These are phyloP conservation scores for Drosophila conformis DNA, from an alignment of 2,888 invertebrate genomes.

Conservation along the genomic window DNA sequence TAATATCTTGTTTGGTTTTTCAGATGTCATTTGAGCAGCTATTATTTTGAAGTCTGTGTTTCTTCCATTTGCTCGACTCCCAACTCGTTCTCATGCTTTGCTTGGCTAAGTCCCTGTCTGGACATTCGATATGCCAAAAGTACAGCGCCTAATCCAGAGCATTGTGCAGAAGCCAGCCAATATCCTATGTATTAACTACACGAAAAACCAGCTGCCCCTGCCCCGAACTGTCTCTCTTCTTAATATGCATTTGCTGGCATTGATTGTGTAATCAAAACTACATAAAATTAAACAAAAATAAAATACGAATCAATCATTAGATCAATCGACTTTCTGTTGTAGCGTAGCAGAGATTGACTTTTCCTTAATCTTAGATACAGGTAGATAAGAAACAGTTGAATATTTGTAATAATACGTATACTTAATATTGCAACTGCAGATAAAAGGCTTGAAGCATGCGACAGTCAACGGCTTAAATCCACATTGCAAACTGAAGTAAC, in stretches of 20 bases:
- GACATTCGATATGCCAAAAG: slow-evolving; percentile 37
- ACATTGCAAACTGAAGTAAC: background rate
- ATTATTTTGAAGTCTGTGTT: slow-evolving; percentile 52
- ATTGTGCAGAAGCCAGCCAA: slow-evolving; percentile 44
- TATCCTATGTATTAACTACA: slow-evolving; percentile 44
- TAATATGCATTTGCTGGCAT: slow-evolving; percentile 17
- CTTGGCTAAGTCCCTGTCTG: slow-evolving; percentile 19
- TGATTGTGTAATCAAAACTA: slow-evolving; percentile 35
- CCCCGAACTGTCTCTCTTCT: background rate
- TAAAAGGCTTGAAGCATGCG: background rate
- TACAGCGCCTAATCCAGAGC: slow-evolving; percentile 25
- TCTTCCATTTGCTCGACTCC: background rate
- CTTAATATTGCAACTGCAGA: background rate
- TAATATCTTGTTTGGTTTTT: slow-evolving; percentile 3
- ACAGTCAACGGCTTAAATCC: background rate
- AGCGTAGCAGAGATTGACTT: background rate
- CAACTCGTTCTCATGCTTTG: slow-evolving; percentile 1
- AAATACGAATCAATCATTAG: background rate
- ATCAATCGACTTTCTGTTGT: background rate
- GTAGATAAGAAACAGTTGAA: background rate
- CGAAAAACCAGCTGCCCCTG: background rate
- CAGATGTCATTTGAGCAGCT: slow-evolving; percentile 58
- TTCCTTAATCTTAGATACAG: background rate
- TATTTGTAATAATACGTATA: background rate
- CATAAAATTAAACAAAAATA: background rate